Evolutionary conservation across 2,797 vertebrate genomes (phyloP).

Genomic region (Melanotaenia trifasciata): DNA sequence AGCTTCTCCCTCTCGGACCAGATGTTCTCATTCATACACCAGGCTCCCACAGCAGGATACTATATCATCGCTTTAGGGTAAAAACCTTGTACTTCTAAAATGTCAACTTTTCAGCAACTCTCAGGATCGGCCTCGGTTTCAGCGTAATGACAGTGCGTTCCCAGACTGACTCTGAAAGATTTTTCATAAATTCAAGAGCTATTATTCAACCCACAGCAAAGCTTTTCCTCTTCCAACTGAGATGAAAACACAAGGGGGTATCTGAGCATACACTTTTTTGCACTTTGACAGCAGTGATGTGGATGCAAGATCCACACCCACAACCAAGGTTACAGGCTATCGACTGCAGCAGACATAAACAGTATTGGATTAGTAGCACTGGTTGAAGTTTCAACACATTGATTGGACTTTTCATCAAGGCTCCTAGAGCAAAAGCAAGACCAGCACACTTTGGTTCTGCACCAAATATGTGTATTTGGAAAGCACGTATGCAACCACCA

Average conservation of each 20-base stretch:
- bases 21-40: conserved; percentile 73
- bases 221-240: not conserved
- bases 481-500: conserved; percentile 20
- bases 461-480: conserved; percentile 29
- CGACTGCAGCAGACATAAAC: conserved; percentile 58
- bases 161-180: conserved; percentile 32
- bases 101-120: conserved; percentile 66
- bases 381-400: conserved; percentile 62
- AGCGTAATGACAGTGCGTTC: conserved; percentile 42
- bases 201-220: conserved; percentile 16
- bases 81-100: conserved; percentile 56
- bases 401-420: conserved; percentile 63
- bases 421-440: conserved; percentile 57
- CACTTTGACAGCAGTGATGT: conserved; percentile 29
- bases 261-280: conserved; percentile 20
- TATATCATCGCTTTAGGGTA: conserved; percentile 56
- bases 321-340: conserved; percentile 64
- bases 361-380: conserved; percentile 59
- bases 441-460: conserved; percentile 30
- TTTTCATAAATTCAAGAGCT: conserved; percentile 8
- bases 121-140: not conserved
- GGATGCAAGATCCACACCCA: conserved; percentile 25
- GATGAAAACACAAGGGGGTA: conserved; percentile 27
- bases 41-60: conserved; percentile 64
- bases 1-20: conserved; percentile 43